phyloP scores from a whole-genome alignment of 2,113 vertebrate species.

The Phyllostomus hastatus region DNA sequence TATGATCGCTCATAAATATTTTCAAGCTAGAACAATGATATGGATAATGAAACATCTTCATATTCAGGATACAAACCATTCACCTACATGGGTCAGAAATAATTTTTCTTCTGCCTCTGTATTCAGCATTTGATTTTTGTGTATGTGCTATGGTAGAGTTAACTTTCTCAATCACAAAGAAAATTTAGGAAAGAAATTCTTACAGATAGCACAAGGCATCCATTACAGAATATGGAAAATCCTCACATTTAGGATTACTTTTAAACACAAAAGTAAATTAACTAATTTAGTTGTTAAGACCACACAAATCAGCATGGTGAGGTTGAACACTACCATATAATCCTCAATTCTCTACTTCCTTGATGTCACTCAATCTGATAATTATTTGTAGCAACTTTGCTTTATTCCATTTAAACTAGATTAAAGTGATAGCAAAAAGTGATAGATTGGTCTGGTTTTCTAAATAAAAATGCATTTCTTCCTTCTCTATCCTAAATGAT shows the following conservation, averaged over 20 bases:
- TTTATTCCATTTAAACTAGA: background rate
- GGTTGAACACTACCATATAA: background rate
- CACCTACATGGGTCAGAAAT: slow-evolving; percentile 26
- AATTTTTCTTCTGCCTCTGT: background rate
- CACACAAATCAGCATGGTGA: background rate
- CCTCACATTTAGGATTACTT: background rate
- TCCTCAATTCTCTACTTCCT: background rate
- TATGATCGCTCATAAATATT: slow-evolving; percentile 56
- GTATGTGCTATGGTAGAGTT: background rate
- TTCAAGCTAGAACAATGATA: slow-evolving; percentile 44
- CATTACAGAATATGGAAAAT: background rate
- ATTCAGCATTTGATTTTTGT: background rate
- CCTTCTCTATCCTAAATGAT: background rate
- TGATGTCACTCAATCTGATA: background rate
- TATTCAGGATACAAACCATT: slow-evolving; percentile 13
- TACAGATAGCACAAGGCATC: background rate
- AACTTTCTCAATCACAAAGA: background rate
- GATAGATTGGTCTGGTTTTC: background rate
- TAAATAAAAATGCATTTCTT: background rate
- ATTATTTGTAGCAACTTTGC: background rate
- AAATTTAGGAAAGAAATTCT: background rate
- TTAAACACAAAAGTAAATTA: background rate
- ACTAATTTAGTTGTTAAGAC: background rate
- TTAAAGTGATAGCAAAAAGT: background rate
- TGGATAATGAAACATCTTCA: slow-evolving; percentile 49